Evolutionary conservation across 2,113 vertebrate genomes (phyloP), one percentile per base, ranked within the genome.

Genomic region (Aramus guarauna): DNA sequence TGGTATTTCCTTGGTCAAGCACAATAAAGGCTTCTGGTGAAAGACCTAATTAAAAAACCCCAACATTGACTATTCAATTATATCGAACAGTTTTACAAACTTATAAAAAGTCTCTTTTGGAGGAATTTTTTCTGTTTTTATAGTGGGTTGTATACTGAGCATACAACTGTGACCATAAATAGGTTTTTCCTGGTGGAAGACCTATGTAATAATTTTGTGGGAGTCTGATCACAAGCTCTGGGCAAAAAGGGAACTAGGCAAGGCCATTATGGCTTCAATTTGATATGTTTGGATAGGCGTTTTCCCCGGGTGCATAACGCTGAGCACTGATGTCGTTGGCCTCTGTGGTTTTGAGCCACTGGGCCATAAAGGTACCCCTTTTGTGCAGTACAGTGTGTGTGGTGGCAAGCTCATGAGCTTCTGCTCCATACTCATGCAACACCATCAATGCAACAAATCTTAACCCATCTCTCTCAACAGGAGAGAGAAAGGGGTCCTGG

Each of bases 331-430:
- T 84, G 73, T 74, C 9, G 3, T 64, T 2, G 22, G 58, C 50
- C 29, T 58, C 52, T 74, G 72, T 1, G 68, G 78, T 91, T 93
- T 90, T 2, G 11, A 80, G 79, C 34, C 8, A 1, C 58, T 67
- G 82, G 55, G 22, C 53, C 6, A 0, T 16, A 2, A 47, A 62
- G 18, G 12, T 77, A 5, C 47, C 47, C 17, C 15, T 62, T 12
- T 15, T 0, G 2, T 4, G 29, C 37, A 60, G 55, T 4, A 0
- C 41, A 32, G 37, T 0, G 1, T 20, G 26, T 0, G 1, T 22
- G 12, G 39, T 83, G 85, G 36, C 48, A 41, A 39, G 22, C 68
- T 80, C 17, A 3, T 0, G 12, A 43, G 21, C 56, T 85, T 27
- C 91, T 90, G 58, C 74, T 59, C 52, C 0, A 1, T 11, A 0